Evolutionary conservation across 2,888 invertebrate genomes (phyloP).

Genomic region (Nipponacmea schrenckii): DNA sequence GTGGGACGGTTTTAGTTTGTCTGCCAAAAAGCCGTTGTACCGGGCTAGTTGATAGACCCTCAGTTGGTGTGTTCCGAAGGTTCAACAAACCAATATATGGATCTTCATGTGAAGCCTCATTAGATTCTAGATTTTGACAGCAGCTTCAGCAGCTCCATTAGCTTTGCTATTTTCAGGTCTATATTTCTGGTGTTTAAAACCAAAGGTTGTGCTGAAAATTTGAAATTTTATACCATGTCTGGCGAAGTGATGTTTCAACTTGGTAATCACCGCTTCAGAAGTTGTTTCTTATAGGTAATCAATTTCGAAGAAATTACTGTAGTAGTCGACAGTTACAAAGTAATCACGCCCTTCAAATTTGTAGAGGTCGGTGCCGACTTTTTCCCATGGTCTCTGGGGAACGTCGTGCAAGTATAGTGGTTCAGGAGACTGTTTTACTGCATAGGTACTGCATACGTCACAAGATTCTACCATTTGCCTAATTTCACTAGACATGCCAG

Average conservation of each 20-base stretch:
- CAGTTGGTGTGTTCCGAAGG: conserved; percentile 18
- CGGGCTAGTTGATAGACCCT: conserved; percentile 16
- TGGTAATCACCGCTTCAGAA: conserved; percentile 28
- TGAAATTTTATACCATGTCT: conserved; percentile 29
- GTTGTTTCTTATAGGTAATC: conserved; percentile 29
- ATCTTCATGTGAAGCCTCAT: conserved; percentile 18
- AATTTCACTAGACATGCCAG: conserved; percentile 31
- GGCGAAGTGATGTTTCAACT: conserved; percentile 33
- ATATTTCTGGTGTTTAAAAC: conserved; percentile 18
- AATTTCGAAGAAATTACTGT: conserved; percentile 33
- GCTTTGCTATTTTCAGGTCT: conserved; percentile 14
- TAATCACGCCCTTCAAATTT: conserved; percentile 27
- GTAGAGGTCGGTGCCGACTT: conserved; percentile 40
- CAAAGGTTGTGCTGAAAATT: conserved; percentile 7
- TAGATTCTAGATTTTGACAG: conserved; percentile 16
- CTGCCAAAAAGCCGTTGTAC: conserved; percentile 15
- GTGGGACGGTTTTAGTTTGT: conserved; percentile 2
- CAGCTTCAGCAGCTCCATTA: conserved; percentile 15
- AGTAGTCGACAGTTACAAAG: conserved; percentile 37
- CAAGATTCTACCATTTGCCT: conserved; percentile 30
- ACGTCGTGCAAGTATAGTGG: conserved; percentile 26
- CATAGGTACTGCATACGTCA: conserved; percentile 23
- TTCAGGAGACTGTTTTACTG: conserved; percentile 23
- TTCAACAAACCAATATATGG: conserved; percentile 26
- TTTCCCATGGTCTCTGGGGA: conserved; percentile 35